A percentile compares a stretch with the other conserved stretches of the same genome.
phyloP scores from a whole-genome alignment of 1,140 invertebrate species.

The Nasonia longicornis region DNA sequence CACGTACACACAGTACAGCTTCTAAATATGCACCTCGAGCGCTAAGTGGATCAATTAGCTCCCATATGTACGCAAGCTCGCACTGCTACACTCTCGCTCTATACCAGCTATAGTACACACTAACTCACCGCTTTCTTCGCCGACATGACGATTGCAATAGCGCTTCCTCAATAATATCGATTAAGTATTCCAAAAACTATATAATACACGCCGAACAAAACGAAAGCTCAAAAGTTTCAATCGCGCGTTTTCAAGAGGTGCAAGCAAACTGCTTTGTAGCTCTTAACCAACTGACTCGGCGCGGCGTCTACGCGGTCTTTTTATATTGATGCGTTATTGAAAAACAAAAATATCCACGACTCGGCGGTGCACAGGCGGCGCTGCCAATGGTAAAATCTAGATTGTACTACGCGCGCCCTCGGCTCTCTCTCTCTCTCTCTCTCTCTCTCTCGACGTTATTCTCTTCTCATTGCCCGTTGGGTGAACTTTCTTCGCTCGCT shows the following conservation, averaged over 20 bases:
- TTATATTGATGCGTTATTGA: conserved; percentile 51
- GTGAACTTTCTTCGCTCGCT: too few species aligned
- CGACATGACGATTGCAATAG: not conserved
- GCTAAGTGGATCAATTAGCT: conserved; percentile 17
- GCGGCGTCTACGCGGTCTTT: conserved; percentile 40
- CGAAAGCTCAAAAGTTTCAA: not conserved
- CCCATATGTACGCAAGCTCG: too few species aligned
- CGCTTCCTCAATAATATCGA: not conserved
- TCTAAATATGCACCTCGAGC: conserved; percentile 1
- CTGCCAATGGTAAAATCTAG: conserved; percentile 59
- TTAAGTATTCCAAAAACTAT: not conserved
- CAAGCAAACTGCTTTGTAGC: not conserved
- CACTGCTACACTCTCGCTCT: too few species aligned
- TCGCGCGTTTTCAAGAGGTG: not conserved
- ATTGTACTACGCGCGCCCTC: conserved; percentile 45
- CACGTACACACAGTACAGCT: not conserved
- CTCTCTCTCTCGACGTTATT: not conserved
- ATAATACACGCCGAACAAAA: not conserved
- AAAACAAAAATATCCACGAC: conserved; percentile 57
- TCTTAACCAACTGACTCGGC: conserved; percentile 10
- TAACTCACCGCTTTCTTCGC: conserved; percentile 32
- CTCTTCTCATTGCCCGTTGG: too few species aligned
- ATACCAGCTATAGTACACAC: too few species aligned
- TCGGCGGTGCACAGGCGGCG: not conserved
- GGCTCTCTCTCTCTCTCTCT: too few species aligned